Percentiles rank a stretch among this genome's conserved stretches.
These are phyloP conservation scores for Equus przewalskii DNA, from an alignment of 2,113 vertebrate genomes.

Conservation along the genomic window DNA sequence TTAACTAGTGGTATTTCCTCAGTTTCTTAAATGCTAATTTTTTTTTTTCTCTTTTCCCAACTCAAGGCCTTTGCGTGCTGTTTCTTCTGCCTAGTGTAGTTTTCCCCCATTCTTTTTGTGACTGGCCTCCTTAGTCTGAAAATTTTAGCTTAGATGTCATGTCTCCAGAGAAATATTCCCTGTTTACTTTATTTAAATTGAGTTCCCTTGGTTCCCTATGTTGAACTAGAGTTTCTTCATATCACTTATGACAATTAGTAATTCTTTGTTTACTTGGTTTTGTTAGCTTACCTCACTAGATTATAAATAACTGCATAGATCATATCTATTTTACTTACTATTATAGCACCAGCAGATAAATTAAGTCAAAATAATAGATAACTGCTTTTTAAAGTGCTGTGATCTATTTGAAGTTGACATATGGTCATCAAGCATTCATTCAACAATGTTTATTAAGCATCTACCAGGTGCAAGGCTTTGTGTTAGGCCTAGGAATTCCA, in stretches of 20 bases:
- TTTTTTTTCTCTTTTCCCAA: background rate
- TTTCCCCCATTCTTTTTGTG: background rate
- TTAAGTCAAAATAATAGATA: conserved; percentile 23
- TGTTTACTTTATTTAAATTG: background rate
- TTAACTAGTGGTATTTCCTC: background rate
- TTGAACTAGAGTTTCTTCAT: background rate
- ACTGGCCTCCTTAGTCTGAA: background rate
- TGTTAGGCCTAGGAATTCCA: background rate
- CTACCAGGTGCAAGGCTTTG: background rate
- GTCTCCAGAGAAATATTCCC: background rate
- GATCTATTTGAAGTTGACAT: background rate
- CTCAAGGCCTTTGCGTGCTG: background rate
- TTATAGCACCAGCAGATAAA: background rate
- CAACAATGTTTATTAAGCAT: background rate
- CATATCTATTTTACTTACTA: background rate
- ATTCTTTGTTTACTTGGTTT: conserved; percentile 16
- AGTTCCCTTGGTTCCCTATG: background rate
- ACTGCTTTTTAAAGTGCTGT: background rate
- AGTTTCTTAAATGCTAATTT: conserved; percentile 8
- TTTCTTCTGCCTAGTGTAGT: background rate
- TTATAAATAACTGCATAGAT: background rate
- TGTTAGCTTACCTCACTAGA: background rate
- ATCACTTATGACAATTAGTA: background rate
- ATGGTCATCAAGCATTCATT: background rate
- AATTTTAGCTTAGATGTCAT: background rate